Evolutionary conservation across 2,113 vertebrate species (phyloP).

Genomic region (Malurus cyaneus): DNA sequence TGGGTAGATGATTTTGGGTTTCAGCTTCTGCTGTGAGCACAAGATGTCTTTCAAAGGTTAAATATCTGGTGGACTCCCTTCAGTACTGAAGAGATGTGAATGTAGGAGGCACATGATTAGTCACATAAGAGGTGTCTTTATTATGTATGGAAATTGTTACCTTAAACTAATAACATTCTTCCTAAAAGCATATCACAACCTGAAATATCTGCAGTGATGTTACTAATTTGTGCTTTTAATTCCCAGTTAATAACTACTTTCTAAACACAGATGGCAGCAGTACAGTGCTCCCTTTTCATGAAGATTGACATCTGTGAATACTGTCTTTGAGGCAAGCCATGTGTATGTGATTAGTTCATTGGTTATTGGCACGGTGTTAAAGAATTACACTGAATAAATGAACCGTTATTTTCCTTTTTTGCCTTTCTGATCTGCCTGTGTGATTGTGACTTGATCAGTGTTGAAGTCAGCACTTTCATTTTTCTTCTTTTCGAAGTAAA

Average conservation of each 20-base stretch:
- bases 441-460: background rate
- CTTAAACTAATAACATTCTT: background rate
- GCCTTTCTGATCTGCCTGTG: slow-evolving; percentile 1
- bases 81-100: background rate
- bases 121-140: background rate
- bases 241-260: background rate
- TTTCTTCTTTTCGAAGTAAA: slow-evolving; percentile 16
- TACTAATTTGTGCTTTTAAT: background rate
- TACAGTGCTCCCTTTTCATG: background rate
- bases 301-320: slow-evolving; percentile 13
- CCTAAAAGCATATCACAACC: background rate
- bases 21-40: background rate
- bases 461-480: slow-evolving; percentile 32
- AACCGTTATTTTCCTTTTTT: background rate
- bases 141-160: background rate
- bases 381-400: slow-evolving; percentile 1
- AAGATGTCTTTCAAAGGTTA: background rate
- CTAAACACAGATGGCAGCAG: background rate
- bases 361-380: slow-evolving; percentile 9
- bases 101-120: background rate
- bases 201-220: background rate
- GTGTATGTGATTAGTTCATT: slow-evolving; percentile 1
- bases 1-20: background rate
- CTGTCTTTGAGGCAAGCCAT: slow-evolving; percentile 8
- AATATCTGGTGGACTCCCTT: background rate